Base-by-base conservation (phyloP, 2,888 invertebrate species). In the Aphrophora alni region DNA sequence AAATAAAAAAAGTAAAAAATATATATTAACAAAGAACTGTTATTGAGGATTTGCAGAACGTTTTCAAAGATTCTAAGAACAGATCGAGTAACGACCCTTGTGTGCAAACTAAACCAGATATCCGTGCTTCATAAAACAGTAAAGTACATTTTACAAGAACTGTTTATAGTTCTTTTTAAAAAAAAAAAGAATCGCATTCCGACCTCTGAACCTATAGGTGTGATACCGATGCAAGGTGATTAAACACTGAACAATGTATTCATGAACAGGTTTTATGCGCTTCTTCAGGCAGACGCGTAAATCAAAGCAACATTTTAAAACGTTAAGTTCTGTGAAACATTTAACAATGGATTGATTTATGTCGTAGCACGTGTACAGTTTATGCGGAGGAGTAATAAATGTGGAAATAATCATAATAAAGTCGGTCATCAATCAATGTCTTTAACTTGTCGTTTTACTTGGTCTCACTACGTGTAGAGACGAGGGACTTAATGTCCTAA, bases 311-410 rank as follows among this genome's bases (percentile, higher is more conserved):
- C 59, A 59, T 59, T 59, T 59, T 59, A 59, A 59, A 59, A 59
- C 59, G 59, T 59, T 59, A 59, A 59, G 59, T 59, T 59, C 59
- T 59, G 59, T 59, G 59, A 59, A 59, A 59, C 59, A 59, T 59
- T 59, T 59, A 59, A 59, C 59, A 59, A 59, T 59, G 59, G 21
- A n/a, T 59, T 59, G 59, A 59, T 59, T 59, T 59, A 59, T 59
- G 59, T 59, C 21, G 21, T 21, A n/a, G 59, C 59, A 59, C 59
- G 59, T 21, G 59, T 14, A 21, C 59, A 5, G 21, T 7, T 14
- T 44, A 44, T 44, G 44, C 21, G 59, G 59, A 59, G 59, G 59
- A 59, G 59, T 59, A 21, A 21, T 59, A 59, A 59, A 59, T 59
- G 59, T 59, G 14, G 59, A 59, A 59, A 59, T 59, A 59, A 59